Evolutionary conservation across 2,113 vertebrate genomes (phyloP).

Genomic region (Triplophysa tibetana): DNA sequence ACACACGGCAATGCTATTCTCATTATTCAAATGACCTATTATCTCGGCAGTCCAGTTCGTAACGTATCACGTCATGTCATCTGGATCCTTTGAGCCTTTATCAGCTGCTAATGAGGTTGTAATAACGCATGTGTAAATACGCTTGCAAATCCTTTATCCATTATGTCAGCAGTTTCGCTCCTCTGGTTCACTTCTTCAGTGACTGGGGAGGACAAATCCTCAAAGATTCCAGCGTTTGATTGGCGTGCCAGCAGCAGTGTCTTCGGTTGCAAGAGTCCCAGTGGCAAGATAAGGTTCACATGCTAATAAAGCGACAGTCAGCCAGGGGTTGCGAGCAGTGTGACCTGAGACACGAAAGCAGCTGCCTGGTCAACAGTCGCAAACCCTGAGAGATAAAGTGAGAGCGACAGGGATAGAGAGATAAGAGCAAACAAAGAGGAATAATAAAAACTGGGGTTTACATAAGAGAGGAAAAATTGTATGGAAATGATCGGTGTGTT

Average conservation of each 20-base stretch:
- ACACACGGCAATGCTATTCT: not conserved
- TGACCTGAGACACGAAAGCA: constrained; percentile 23
- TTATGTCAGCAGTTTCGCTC: not conserved
- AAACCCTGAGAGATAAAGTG: not conserved
- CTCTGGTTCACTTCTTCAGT: not conserved
- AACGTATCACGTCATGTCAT: not conserved
- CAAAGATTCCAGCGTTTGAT: not conserved
- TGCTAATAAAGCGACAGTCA: constrained; percentile 6
- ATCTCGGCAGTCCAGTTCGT: constrained; percentile 9
- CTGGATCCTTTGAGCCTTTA: constrained; percentile 17
- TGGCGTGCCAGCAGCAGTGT: not conserved
- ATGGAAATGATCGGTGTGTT: not conserved
- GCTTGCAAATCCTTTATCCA: not conserved
- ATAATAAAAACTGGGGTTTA: not conserved
- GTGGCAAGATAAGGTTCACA: constrained; percentile 1
- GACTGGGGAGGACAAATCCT: not conserved
- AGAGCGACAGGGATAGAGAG: not conserved
- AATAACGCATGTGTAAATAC: constrained; percentile 12
- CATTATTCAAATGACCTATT: not conserved
- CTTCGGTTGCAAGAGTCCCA: constrained; percentile 15
- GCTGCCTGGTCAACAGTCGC: not conserved
- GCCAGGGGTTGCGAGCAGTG: constrained; percentile 5
- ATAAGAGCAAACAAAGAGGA: not conserved
- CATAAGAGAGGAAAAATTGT: not conserved
- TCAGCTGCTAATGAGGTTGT: constrained; percentile 23